These are phyloP conservation scores for Drosophila hydei DNA, from an alignment of 1,140 invertebrate genomes.

Conservation along the genomic window DNA sequence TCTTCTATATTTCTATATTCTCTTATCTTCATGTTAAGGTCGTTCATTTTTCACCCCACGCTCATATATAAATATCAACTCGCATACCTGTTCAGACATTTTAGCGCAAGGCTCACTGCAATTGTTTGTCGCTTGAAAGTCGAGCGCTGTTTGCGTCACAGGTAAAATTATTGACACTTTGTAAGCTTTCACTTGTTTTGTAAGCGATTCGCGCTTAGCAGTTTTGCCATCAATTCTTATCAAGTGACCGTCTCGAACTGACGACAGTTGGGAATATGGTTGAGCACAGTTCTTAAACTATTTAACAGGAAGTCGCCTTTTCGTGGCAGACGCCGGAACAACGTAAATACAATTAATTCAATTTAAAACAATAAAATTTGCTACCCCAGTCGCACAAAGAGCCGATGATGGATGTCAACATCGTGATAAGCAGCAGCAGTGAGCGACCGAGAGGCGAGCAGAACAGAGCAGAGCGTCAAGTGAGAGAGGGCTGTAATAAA, in stretches of 20 bases:
- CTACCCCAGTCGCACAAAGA: constrained; percentile 56
- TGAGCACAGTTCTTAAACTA: constrained; percentile 36
- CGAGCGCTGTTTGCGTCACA: neutral
- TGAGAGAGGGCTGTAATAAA: constrained; percentile 18
- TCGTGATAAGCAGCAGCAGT: constrained; percentile 36
- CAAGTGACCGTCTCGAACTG: constrained; percentile 42
- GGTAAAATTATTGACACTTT: neutral
- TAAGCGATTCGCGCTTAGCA: neutral
- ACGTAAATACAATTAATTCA: constrained; percentile 80
- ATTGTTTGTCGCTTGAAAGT: too few relatives aligned
- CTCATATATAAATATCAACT: neutral
- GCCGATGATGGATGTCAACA: constrained; percentile 56
- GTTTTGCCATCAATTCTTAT: constrained; percentile 33
- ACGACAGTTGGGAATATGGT: constrained; percentile 28
- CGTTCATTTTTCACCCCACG: too few relatives aligned
- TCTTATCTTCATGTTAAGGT: too few relatives aligned
- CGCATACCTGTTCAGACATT: constrained; percentile 27
- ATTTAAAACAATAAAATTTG: constrained; percentile 78
- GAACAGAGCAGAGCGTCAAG: constrained; percentile 12
- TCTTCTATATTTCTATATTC: too few relatives aligned
- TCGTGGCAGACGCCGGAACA: constrained; percentile 60
- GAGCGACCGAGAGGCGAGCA: constrained; percentile 3
- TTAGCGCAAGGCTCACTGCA: neutral
- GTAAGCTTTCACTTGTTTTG: neutral
- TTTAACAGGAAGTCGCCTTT: constrained; percentile 70